Evolutionary conservation across 23 tunicate species (phyloP).

Genomic region (Ascidia mentula): DNA sequence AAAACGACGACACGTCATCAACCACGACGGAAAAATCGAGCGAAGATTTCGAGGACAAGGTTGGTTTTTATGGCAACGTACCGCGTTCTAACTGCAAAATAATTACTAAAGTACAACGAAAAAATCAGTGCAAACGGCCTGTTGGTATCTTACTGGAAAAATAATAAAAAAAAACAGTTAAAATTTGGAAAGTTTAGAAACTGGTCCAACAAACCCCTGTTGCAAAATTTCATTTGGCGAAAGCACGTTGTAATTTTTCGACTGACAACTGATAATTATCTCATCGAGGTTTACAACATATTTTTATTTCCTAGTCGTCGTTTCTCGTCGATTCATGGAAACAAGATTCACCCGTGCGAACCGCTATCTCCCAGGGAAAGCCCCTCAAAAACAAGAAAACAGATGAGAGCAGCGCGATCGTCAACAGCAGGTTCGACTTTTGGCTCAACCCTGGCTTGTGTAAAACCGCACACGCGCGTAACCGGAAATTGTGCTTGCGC

Average conservation of each 20-base stretch:
- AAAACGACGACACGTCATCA: conserved; percentile 50
- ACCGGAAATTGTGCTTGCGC: not conserved
- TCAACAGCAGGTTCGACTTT: not conserved
- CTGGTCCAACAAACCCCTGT: not conserved
- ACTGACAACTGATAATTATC: too few species aligned
- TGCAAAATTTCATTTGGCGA: not conserved
- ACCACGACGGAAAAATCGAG: conserved; percentile 64
- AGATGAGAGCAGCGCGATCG: not conserved
- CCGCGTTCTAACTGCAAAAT: too few species aligned
- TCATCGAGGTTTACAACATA: not conserved
- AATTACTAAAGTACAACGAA: too few species aligned
- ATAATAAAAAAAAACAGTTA: too few species aligned
- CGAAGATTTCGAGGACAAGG: conserved; percentile 43
- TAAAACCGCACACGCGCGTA: not conserved
- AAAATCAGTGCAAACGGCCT: too few species aligned
- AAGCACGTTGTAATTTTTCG: not conserved
- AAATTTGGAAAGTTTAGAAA: not conserved
- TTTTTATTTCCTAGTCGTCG: not conserved
- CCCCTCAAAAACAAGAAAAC: not conserved
- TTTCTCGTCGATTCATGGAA: not conserved
- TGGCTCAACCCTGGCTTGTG: not conserved
- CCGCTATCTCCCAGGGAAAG: not conserved
- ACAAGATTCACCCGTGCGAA: not conserved
- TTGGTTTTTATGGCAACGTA: too few species aligned
- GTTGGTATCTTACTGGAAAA: too few species aligned